Evolutionary conservation across 2,113 vertebrate genomes (phyloP).

Genomic region (Rana temporaria): DNA sequence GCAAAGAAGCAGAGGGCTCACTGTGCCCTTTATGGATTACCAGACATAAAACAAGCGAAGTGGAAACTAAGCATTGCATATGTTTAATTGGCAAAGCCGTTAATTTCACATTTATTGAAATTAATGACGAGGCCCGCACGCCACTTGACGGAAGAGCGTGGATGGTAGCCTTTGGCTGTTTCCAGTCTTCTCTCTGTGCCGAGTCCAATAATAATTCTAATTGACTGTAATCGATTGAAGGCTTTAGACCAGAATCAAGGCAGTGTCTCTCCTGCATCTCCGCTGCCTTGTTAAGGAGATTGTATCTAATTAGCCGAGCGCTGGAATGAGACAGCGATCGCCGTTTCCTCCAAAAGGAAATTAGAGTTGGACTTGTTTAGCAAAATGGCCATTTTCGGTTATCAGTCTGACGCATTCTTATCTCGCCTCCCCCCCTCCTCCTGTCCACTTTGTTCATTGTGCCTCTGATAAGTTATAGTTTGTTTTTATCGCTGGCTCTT

Average conservation of each 20-base stretch:
- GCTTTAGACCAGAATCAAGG: background rate
- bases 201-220: slow-evolving; percentile 29
- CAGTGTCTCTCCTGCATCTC: background rate
- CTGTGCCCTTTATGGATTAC: slow-evolving; percentile 18
- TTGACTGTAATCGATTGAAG: slow-evolving; percentile 6
- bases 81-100: slow-evolving; percentile 26
- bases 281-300: background rate
- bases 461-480: background rate
- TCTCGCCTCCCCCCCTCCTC: background rate
- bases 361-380: background rate
- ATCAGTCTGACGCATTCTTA: background rate
- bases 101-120: slow-evolving; percentile 25
- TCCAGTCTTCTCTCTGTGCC: too few relatives aligned
- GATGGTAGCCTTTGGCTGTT: too few relatives aligned
- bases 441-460: background rate
- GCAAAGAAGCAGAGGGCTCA: background rate
- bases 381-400: slow-evolving; percentile 5
- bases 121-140: background rate
- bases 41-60: background rate
- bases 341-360: slow-evolving; percentile 3
- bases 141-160: background rate
- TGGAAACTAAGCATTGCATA: background rate
- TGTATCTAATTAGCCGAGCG: slow-evolving; percentile 6
- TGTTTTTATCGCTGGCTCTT: background rate
- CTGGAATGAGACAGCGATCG: slow-evolving; percentile 2